Percentiles rank a stretch among this genome's conserved stretches.
phyloP scores from a whole-genome alignment of 2,797 vertebrate genomes.

The Hippoglossus hippoglossus region DNA sequence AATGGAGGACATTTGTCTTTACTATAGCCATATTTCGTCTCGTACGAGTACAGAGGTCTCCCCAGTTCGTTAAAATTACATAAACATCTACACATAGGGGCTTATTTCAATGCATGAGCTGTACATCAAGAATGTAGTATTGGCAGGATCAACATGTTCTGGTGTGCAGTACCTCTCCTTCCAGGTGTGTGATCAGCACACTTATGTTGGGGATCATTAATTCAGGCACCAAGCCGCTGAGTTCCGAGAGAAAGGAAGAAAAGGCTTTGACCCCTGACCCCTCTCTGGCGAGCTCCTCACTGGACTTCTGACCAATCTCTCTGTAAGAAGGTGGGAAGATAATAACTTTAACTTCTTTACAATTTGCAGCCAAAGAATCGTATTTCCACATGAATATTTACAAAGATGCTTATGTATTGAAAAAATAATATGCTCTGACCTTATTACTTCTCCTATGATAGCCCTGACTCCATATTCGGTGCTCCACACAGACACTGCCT shows the following conservation, averaged over 20 bases:
- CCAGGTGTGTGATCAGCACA: constrained; percentile 90
- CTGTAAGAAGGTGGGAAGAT: constrained; percentile 69
- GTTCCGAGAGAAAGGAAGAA: constrained; percentile 90
- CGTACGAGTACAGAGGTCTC: too few species aligned
- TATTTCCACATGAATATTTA: neutral
- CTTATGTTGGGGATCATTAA: constrained; percentile 92
- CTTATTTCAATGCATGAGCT: neutral
- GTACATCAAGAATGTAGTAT: neutral
- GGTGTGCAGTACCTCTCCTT: constrained; percentile 89
- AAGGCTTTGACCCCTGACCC: constrained; percentile 89
- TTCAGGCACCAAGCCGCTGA: constrained; percentile 87
- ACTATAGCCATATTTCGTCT: too few species aligned
- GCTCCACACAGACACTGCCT: constrained; percentile 91
- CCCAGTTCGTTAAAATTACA: too few species aligned
- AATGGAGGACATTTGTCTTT: neutral
- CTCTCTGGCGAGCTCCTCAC: constrained; percentile 90
- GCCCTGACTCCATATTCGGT: constrained; percentile 92
- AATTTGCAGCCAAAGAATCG: neutral
- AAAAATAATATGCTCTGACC: constrained; percentile 77
- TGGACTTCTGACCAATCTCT: constrained; percentile 94
- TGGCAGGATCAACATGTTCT: neutral
- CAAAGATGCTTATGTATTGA: neutral
- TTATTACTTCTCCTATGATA: constrained; percentile 93
- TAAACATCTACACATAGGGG: neutral
- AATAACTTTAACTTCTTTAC: neutral